phyloP scores from a whole-genome alignment of 2,113 vertebrate species.

The Microcebus lehilahytsara region DNA sequence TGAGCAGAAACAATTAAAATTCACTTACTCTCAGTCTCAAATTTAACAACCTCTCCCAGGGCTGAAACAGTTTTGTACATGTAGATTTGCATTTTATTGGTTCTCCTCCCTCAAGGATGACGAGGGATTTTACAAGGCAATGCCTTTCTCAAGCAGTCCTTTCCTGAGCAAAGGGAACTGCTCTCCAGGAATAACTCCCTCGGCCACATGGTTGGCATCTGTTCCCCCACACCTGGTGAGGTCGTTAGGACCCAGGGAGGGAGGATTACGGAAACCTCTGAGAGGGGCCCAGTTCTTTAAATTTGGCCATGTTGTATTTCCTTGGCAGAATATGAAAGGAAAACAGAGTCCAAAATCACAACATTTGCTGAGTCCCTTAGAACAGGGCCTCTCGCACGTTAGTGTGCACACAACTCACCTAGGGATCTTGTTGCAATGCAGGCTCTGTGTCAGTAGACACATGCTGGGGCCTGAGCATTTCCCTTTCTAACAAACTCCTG shows the following conservation, averaged over 20 bases:
- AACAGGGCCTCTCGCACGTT: background rate
- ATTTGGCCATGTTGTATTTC: background rate
- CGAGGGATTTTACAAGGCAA: background rate
- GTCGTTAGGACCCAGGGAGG: background rate
- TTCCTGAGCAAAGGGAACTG: background rate
- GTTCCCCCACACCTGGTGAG: too few species aligned
- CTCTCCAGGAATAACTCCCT: background rate
- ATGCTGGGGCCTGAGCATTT: background rate
- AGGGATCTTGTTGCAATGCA: background rate
- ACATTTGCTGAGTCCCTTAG: background rate
- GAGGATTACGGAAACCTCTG: background rate
- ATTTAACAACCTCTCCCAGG: conserved; percentile 4
- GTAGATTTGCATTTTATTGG: background rate
- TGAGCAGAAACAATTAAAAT: background rate
- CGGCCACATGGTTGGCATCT: background rate
- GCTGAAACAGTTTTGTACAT: background rate
- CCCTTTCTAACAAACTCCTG: background rate
- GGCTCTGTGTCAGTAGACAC: background rate
- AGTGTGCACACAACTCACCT: too few species aligned
- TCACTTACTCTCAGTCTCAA: background rate
- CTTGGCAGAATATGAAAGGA: background rate
- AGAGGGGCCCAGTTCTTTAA: background rate
- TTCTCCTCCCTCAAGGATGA: background rate
- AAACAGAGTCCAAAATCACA: background rate
- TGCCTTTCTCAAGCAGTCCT: background rate